Conservation (phyloP, 2,797 vertebrate genomes). For the Periophthalmus magnuspinnatus region DNA sequence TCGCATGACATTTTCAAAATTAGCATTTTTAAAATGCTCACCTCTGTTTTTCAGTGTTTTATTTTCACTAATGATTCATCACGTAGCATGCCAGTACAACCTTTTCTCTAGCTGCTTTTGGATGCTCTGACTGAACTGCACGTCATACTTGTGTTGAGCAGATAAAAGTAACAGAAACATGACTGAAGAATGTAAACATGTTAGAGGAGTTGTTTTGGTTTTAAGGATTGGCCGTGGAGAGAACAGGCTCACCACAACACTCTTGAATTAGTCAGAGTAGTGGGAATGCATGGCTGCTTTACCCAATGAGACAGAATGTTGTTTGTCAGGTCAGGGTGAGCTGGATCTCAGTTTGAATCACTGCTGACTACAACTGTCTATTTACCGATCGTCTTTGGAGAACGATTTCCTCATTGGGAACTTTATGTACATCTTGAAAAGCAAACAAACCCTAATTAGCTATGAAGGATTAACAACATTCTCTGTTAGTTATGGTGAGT, state of each 20-base stretch:
- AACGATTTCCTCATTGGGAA: no score
- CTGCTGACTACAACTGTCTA: background rate
- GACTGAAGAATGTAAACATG: slow-evolving; percentile 70
- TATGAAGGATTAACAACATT: no score
- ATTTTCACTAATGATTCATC: slow-evolving; percentile 12
- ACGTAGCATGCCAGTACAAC: slow-evolving; percentile 12
- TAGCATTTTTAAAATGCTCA: slow-evolving; percentile 7
- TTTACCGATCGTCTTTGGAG: background rate
- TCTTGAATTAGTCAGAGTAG: slow-evolving; percentile 61
- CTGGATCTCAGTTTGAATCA: slow-evolving; percentile 36
- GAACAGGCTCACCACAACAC: slow-evolving; percentile 29
- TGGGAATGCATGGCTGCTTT: slow-evolving; percentile 53
- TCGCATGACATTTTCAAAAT: background rate
- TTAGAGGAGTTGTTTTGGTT: slow-evolving; percentile 52
- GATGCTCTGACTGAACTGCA: slow-evolving; percentile 31
- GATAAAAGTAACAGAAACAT: slow-evolving; percentile 60
- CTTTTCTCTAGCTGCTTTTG: slow-evolving; percentile 20
- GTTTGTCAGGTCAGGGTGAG: slow-evolving; percentile 67
- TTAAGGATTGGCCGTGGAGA: slow-evolving; percentile 39
- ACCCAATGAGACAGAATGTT: slow-evolving; percentile 69
- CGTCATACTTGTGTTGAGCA: slow-evolving; percentile 25
- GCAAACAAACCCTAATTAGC: no score
- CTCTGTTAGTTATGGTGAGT: no score
- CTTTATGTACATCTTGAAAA: no score
- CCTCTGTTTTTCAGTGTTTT: slow-evolving; percentile 20